These are phyloP conservation scores for Clamator glandarius DNA, from an alignment of 2,797 vertebrate genomes.

Conservation along the genomic window DNA sequence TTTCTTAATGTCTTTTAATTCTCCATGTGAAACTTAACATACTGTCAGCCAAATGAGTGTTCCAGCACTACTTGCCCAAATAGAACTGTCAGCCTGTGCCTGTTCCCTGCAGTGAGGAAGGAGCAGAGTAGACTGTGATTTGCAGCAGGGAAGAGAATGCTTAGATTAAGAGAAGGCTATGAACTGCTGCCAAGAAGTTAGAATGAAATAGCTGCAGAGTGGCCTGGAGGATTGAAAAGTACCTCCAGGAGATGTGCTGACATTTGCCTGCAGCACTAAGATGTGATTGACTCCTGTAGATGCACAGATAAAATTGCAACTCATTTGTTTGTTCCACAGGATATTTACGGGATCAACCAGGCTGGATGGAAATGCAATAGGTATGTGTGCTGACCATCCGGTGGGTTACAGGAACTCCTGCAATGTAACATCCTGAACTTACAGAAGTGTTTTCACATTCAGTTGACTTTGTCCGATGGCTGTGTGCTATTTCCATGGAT, in stretches of 20 bases:
- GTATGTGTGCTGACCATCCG: conserved; percentile 74
- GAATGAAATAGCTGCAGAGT: background rate
- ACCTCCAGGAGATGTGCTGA: background rate
- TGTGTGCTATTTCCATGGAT: conserved; percentile 96
- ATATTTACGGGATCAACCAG: conserved; percentile 96
- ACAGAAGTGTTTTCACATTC: background rate
- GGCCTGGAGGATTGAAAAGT: background rate
- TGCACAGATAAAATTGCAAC: background rate
- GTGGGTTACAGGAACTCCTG: background rate
- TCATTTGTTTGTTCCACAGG: conserved; percentile 71
- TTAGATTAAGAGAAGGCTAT: background rate
- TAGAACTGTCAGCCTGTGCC: background rate
- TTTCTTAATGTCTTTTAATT: background rate
- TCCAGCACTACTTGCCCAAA: background rate
- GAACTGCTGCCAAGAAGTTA: background rate
- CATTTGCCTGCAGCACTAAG: background rate
- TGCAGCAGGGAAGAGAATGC: background rate
- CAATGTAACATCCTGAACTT: background rate
- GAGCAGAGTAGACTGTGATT: background rate
- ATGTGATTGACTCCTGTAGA: background rate
- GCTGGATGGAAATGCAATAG: conserved; percentile 94
- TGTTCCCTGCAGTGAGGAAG: background rate
- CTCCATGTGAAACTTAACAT: background rate
- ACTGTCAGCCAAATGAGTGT: background rate
- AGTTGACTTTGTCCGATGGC: conserved; percentile 97